phyloP scores from a whole-genome alignment of 2,888 invertebrate genomes.

The Lithophane ornitopus region DNA sequence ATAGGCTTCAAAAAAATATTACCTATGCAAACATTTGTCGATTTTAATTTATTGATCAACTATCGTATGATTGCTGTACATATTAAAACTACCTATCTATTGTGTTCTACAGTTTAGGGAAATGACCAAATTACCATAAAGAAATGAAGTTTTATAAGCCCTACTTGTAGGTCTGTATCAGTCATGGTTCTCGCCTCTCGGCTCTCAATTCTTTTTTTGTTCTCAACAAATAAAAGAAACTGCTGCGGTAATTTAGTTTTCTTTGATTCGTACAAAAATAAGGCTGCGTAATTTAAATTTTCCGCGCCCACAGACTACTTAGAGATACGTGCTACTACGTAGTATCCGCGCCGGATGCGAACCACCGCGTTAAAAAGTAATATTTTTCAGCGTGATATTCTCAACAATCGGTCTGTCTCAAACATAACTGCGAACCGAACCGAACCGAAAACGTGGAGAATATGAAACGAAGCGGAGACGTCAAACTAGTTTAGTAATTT shows the following conservation, averaged over 20 bases:
- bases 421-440: no score
- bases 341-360: slow-evolving; percentile 4
- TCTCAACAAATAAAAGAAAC: background rate
- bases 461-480: no score
- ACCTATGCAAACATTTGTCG: background rate
- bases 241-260: background rate
- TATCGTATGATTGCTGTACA: no score
- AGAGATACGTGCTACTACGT: no score
- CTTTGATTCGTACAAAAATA: background rate
- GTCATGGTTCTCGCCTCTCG: background rate
- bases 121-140: no score
- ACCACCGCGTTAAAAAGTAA: background rate
- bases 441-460: no score
- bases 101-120: no score
- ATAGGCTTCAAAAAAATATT: background rate
- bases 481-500: no score
- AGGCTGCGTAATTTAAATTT: background rate
- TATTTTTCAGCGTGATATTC: slow-evolving; percentile 23
- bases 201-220: background rate
- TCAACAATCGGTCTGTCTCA: slow-evolving; percentile 2
- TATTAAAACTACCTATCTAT: background rate
- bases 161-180: background rate
- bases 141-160: background rate
- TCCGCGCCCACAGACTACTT: no score
- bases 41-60: background rate